Conservation (phyloP, 2,113 vertebrate species). For the Cebus imitator region DNA sequence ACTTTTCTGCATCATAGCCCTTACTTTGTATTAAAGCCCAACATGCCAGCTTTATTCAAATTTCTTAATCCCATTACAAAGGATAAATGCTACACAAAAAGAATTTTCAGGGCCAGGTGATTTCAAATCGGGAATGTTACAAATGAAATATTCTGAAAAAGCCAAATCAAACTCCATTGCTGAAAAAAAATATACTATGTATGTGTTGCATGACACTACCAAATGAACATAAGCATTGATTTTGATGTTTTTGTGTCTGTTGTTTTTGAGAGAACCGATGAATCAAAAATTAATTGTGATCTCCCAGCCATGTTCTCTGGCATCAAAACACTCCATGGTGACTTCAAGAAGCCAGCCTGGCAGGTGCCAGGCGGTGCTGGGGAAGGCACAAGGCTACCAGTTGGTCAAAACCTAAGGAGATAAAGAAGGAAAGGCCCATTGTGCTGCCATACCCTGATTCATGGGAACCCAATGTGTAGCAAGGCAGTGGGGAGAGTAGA, state of each 20-base stretch:
- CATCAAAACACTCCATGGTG: neutral
- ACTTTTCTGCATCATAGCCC: neutral
- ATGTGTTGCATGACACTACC: neutral
- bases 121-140: neutral
- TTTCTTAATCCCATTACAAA: neutral
- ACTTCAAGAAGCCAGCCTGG: neutral
- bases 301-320: neutral
- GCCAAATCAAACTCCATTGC: neutral
- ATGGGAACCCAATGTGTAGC: neutral
- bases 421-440: neutral
- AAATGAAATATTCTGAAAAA: neutral
- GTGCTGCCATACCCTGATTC: neutral
- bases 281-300: neutral
- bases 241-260: neutral
- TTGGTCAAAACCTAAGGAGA: neutral
- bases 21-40: neutral
- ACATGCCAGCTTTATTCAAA: neutral
- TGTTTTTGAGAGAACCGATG: neutral
- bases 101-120: neutral
- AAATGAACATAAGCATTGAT: neutral
- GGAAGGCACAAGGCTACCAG: neutral
- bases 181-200: neutral
- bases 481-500: neutral
- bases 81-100: neutral
- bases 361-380: neutral